These are phyloP conservation scores for Tortricodes alternella DNA, from an alignment of 2,888 invertebrate genomes.

Conservation along the genomic window DNA sequence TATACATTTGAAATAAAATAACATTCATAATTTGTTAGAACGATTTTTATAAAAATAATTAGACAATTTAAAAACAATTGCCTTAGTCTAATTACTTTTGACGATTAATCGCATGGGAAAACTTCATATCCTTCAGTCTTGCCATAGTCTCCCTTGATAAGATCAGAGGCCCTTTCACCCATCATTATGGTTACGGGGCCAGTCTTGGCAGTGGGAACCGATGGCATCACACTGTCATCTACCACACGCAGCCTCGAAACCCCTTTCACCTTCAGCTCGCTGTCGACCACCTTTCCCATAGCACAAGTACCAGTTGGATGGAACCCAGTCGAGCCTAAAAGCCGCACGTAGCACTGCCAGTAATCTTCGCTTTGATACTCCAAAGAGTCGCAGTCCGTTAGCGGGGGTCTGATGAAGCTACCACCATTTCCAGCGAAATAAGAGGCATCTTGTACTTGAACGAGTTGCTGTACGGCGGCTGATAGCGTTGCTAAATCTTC, in stretches of 20 bases:
- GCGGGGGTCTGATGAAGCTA: constrained; percentile 24
- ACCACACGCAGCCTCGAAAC: constrained; percentile 32
- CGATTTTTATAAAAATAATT: no score
- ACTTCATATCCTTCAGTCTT: not conserved
- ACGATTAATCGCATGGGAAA: no score
- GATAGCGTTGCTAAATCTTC: constrained; percentile 16
- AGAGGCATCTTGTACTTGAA: not conserved
- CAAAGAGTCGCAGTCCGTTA: constrained; percentile 67
- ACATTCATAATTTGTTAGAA: no score
- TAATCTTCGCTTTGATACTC: constrained; percentile 74
- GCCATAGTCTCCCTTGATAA: constrained; percentile 26
- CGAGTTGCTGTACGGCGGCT: not conserved
- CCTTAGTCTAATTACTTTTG: no score
- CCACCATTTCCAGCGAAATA: constrained; percentile 2
- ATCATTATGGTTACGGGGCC: constrained; percentile 34
- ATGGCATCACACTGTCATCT: constrained; percentile 34
- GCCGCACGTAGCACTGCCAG: constrained; percentile 79
- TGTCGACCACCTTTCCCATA: constrained; percentile 32
- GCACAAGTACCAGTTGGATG: constrained; percentile 60
- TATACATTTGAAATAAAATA: no score
- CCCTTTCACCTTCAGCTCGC: constrained; percentile 29
- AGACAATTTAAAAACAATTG: no score
- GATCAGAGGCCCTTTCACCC: constrained; percentile 34
- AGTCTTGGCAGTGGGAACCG: constrained; percentile 31
- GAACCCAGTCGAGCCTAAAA: constrained; percentile 78